These are phyloP conservation scores for Recurvirostra avosetta DNA, from an alignment of 2,113 vertebrate species.

Conservation along the genomic window DNA sequence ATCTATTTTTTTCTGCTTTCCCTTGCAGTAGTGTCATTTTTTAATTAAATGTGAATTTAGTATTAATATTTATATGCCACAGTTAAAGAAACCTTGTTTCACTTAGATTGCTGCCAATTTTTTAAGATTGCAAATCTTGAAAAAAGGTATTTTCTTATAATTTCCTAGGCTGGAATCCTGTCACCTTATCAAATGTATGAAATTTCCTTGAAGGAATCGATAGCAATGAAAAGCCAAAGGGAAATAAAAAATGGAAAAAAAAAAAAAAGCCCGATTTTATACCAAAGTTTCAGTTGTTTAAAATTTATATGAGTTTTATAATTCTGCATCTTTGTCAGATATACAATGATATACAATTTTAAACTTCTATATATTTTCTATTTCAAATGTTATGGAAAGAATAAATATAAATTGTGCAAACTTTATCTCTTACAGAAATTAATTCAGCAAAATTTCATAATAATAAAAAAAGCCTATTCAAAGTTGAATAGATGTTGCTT, in stretches of 20 bases:
- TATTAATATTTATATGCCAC: background rate
- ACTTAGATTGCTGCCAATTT: background rate
- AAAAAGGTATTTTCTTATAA: background rate
- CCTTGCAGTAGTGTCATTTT: background rate
- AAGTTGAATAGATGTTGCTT: background rate
- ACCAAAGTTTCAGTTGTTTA: background rate
- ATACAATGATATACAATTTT: background rate
- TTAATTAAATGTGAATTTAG: background rate
- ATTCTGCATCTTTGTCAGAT: background rate
- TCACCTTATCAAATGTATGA: background rate
- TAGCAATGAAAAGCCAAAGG: background rate
- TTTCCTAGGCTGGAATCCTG: background rate
- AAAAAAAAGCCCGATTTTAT: background rate
- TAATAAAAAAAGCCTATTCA: background rate
- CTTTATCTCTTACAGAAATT: background rate
- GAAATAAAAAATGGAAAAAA: background rate
- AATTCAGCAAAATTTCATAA: background rate
- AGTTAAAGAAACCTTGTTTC: background rate
- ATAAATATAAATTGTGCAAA: background rate
- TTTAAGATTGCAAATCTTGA: background rate
- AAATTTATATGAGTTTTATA: background rate
- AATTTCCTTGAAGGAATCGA: background rate
- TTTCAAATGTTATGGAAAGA: background rate
- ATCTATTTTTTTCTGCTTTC: background rate
- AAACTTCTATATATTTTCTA: background rate